Evolutionary conservation across 2,113 vertebrate species (phyloP), one percentile per base, ranked within the genome.

Genomic region (Arenaria interpres): DNA sequence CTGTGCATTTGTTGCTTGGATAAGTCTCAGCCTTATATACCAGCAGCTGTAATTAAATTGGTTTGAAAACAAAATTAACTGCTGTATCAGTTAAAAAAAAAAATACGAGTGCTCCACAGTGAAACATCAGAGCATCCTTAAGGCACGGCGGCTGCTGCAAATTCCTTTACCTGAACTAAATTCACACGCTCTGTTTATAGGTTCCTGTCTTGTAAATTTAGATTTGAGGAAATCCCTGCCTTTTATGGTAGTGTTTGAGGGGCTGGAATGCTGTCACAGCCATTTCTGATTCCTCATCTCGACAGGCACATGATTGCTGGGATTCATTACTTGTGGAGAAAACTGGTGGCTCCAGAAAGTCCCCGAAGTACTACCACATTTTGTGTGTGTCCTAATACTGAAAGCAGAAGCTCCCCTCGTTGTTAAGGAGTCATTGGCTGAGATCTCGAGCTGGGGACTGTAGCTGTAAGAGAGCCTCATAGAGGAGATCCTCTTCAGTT

Each of bases 241-340:
- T 96, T 97, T 93, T 96, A 87, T 95, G 92, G 94, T 91, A 95
- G 96, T 7, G 43, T 90, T 79, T 85, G 95, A 93, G 84, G 39
- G 93, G 85, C 75, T 96, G 96, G 94, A 95, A 96, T 96, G 82
- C 79, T 90, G 90, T 97, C 96, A 95, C 69, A 85, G 88, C 87
- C 92, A 90, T 87, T 95, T 96, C 91, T 94, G 93, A 95, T 95
- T 96, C 87, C 93, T 95, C 51, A 28, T 97, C 86, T 96, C 2
- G 0, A 69, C 27, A 7, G 83, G 74, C 92, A 88, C 71, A 92
- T 97, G 86, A 95, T 53, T 88, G 72, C 89, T 95, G 96, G 94
- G 87, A 97, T 96, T 96, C 92, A 95, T 96, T 96, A 95, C 46
- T 89, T 90, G 80, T 94, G 94, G 93, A 90, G 77, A 96, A 96